phyloP scores from a whole-genome alignment of 1,140 invertebrate species.

The Octopus sinensis region DNA sequence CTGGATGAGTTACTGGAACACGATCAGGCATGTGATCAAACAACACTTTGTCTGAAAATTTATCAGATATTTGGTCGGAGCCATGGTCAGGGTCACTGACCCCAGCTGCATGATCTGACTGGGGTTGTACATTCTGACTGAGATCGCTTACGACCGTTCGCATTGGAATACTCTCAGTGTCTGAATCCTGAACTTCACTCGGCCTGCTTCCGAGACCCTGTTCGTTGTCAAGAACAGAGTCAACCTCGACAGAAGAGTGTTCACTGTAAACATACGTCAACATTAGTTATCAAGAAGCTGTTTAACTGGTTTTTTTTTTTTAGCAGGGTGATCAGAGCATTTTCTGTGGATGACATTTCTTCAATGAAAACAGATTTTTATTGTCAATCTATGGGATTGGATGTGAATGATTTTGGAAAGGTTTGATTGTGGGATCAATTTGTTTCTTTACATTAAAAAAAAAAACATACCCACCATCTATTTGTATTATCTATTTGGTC shows the following conservation, averaged over 20 bases:
- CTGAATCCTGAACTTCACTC: slow-evolving; percentile 23
- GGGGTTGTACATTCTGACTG: neutral
- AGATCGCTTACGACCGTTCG: slow-evolving; percentile 12
- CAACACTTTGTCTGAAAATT: neutral
- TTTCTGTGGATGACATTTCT: no score
- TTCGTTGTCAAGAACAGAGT: slow-evolving; percentile 15
- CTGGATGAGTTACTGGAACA: slow-evolving; percentile 21
- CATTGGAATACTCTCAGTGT: slow-evolving; percentile 29
- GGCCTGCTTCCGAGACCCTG: slow-evolving; percentile 20
- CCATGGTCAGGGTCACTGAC: neutral
- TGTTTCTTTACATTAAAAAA: no score
- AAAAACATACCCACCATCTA: no score
- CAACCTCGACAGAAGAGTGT: slow-evolving; percentile 11
- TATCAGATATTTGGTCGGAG: neutral
- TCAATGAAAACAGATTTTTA: no score
- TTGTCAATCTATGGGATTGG: no score
- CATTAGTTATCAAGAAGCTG: neutral
- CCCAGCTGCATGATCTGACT: neutral
- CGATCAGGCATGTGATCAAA: slow-evolving; percentile 6
- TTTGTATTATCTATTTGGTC: no score
- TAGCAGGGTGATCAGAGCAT: no score
- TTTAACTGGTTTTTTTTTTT: no score
- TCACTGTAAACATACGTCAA: slow-evolving; percentile 12
- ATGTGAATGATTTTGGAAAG: no score
- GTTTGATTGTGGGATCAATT: no score